Base-by-base conservation (phyloP, 1,140 invertebrate genomes). In the Argopecten irradians region DNA sequence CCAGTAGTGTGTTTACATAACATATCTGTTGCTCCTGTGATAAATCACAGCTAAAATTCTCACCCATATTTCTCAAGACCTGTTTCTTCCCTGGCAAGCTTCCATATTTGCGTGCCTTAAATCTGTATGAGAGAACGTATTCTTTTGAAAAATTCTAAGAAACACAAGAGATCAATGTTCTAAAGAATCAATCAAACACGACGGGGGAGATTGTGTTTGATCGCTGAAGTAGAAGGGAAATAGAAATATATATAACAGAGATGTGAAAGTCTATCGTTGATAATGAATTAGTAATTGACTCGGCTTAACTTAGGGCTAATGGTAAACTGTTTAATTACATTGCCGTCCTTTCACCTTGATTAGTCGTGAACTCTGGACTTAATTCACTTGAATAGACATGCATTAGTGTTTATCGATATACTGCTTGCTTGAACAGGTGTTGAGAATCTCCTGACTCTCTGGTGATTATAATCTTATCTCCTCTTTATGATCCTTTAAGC, bases 141-240 rank as follows among this genome's bases (percentile, higher is more conserved):
- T n/a, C n/a, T 71, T 71, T 71, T 71, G 22, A 71, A 71, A 71
- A 71, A 71, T 71, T 71, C 55, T 71, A 71, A 71, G 55, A 71
- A 71, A 71, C 55, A 71, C n/a, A 28, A 28, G 22, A 71, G n/a
- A 71, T 71, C 55, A 71, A 71, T n/a, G 28, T 28, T 7, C 8
- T 16, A 28, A 11, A 28, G 28, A 5, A 71, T 71, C 55, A n/a
- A 71, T 71, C 55, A 71, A 71, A 28, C 22, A 71, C 14, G 43
- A 19, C 22, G 43, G 22, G 36, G 13, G 36, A 46, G 43, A n/a
- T 71, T n/a, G 5, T 71, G 55, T 71, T 28, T 71, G 55, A 28
- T 71, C 55, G 13, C 9, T 19, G 43, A 46, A 71, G 22, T 71
- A 16, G 28, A 39, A 71, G 55, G 8, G 1, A n/a, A n/a, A 28